Evolutionary conservation across 2,797 vertebrate species (phyloP).

Genomic region (Schizopygopsis pylzovi): DNA sequence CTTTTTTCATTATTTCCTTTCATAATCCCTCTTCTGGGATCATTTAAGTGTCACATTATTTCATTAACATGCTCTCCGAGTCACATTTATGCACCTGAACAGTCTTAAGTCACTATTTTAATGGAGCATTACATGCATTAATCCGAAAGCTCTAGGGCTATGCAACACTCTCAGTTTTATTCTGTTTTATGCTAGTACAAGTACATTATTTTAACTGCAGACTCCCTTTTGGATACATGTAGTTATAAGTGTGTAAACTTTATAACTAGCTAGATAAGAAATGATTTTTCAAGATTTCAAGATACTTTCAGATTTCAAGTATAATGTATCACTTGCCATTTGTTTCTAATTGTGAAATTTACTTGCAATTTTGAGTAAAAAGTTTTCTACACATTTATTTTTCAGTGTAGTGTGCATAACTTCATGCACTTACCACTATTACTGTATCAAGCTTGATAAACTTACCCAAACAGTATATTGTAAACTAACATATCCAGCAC

Average conservation of each 20-base stretch:
- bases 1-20: conserved; percentile 26
- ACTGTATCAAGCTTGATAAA: neutral
- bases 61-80: conserved; percentile 17
- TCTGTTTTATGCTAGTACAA: neutral
- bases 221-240: neutral
- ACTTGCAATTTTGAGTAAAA: neutral
- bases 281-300: neutral
- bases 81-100: conserved; percentile 10
- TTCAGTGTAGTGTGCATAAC: neutral
- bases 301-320: neutral
- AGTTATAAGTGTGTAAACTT: conserved; percentile 4
- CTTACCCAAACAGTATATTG: neutral
- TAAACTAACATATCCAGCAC: neutral
- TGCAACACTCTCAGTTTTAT: neutral
- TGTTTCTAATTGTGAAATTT: neutral
- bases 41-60: neutral
- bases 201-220: neutral
- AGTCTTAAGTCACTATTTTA: neutral
- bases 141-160: neutral
- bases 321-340: neutral
- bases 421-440: neutral
- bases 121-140: neutral
- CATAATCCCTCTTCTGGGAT: conserved; percentile 14
- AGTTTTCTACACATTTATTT: neutral
- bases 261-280: neutral